A percentile compares a stretch with the other conserved stretches of the same genome.
Conservation (phyloP, 1,140 invertebrate species). For the Drosophila willistoni region DNA sequence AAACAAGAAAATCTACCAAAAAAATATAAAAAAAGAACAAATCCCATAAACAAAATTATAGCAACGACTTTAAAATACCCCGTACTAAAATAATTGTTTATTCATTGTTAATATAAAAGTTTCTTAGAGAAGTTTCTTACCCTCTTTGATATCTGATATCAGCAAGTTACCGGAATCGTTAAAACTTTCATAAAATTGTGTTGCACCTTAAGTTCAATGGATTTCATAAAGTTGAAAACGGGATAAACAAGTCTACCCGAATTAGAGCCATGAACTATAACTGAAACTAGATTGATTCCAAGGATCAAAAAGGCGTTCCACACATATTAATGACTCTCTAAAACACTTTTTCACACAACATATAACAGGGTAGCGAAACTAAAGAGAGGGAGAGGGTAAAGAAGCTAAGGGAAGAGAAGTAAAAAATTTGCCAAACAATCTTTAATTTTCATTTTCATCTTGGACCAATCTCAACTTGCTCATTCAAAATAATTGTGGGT, state of each 20-base stretch:
- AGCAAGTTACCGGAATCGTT: too few relatives aligned
- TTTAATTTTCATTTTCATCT: conserved; percentile 68
- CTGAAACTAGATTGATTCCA: too few relatives aligned
- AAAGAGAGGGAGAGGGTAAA: not conserved
- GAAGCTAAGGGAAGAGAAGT: conserved; percentile 6
- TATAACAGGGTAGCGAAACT: conserved; percentile 19
- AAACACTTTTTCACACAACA: not conserved
- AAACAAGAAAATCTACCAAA: conserved; percentile 61
- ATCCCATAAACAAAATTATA: not conserved
- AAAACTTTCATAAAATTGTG: too few relatives aligned
- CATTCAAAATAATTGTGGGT: conserved; percentile 15
- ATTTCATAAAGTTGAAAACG: too few relatives aligned
- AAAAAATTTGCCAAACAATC: conserved; percentile 50
- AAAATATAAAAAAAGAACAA: conserved; percentile 1
- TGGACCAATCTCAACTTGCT: conserved; percentile 64
- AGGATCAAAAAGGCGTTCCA: too few relatives aligned
- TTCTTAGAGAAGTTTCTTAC: too few relatives aligned
- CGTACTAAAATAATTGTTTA: not conserved
- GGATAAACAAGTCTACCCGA: too few relatives aligned
- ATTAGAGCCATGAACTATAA: too few relatives aligned
- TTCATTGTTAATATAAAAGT: too few relatives aligned
- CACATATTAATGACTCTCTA: not conserved
- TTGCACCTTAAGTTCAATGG: too few relatives aligned
- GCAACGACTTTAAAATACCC: conserved; percentile 49
- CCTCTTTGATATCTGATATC: not conserved